A percentile compares a stretch with the other conserved stretches of the same genome.
phyloP scores from a whole-genome alignment of 2,888 invertebrate species.

The Drosophila barbarae region DNA sequence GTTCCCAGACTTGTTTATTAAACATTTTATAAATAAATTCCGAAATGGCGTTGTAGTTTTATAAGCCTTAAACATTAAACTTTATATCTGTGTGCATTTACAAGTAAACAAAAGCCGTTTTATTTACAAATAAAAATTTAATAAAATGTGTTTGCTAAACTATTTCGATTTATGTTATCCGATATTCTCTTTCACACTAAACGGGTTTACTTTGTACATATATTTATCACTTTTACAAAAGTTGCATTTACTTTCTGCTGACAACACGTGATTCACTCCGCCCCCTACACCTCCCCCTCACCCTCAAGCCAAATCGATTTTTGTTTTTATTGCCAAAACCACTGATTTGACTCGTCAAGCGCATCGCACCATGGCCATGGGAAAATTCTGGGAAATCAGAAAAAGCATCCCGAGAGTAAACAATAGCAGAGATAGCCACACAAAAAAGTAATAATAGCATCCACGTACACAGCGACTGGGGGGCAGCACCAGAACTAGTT shows the following conservation, averaged over 20 bases:
- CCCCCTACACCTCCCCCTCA: conserved; percentile 15
- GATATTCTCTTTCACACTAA: conserved; percentile 1
- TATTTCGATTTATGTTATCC: background rate
- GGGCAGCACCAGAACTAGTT: conserved; percentile 25
- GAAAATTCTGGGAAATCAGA: conserved; percentile 39
- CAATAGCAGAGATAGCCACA: conserved; percentile 14
- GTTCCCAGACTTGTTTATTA: conserved; percentile 2
- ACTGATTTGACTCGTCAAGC: conserved; percentile 42
- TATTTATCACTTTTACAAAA: background rate
- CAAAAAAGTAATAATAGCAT: conserved; percentile 38
- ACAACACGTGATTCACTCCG: conserved; percentile 47
- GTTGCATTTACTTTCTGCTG: conserved; percentile 4
- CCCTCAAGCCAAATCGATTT: conserved; percentile 53
- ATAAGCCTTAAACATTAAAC: background rate
- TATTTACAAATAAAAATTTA: background rate
- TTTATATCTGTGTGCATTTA: background rate
- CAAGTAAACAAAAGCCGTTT: background rate
- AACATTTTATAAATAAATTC: conserved; percentile 13
- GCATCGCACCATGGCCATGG: conserved; percentile 15
- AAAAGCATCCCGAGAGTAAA: conserved; percentile 21
- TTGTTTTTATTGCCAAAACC: conserved; percentile 52
- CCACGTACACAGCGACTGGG: conserved; percentile 14
- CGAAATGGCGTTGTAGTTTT: conserved; percentile 1
- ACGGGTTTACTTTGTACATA: background rate
- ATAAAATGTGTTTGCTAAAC: background rate